Base-by-base conservation (phyloP, 2,888 invertebrate genomes). In the Morpho helenor region DNA sequence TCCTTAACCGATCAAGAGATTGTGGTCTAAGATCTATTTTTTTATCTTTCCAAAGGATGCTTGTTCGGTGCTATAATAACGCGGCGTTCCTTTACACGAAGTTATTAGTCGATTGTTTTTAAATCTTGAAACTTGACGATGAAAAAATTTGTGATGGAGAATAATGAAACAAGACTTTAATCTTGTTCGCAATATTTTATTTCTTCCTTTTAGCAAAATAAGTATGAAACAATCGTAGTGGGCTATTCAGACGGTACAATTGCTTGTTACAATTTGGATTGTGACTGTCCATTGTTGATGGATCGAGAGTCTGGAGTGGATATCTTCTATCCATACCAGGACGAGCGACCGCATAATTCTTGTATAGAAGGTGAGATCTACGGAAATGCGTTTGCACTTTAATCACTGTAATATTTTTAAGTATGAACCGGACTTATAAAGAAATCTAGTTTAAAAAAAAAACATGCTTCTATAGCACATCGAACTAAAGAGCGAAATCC, bases 191-290 rank as follows among this genome's bases (percentile, higher is more conserved):
- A 3, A 43, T 43, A 3, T 55, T 41, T 63, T 56, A 56, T 61
- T 8, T 60, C 16, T 43, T 43, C 0, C 43, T 84, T 85, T 39
- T 69, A 93, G 92, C 84, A 88, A 76, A 80, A 80, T 66, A 91
- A 87, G 0, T 93, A 93, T 68, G 80, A 81, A 7, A 79, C 85
- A 42, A 78, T 95, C 49, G 91, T 92, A n/a, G 94, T 93, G 2
- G 95, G 95, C 2, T 95, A 94, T 71, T 87, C 93, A 0, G 93
- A 94, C 73, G 95, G 95, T 0, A 85, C 92, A 41, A 90, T 93
- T 2, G 94, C 93, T 4, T 75, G 93, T n/a, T 95, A 92, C 85
- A 91, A 95, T 74, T 68, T 95, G 16, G 77, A 73, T 0, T 82
- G 81, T 2, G 78, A 85, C 10, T 93, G 94, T 0, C 85, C 91